Conservation (phyloP, 2,888 invertebrate genomes). For the Eurois occulta region DNA sequence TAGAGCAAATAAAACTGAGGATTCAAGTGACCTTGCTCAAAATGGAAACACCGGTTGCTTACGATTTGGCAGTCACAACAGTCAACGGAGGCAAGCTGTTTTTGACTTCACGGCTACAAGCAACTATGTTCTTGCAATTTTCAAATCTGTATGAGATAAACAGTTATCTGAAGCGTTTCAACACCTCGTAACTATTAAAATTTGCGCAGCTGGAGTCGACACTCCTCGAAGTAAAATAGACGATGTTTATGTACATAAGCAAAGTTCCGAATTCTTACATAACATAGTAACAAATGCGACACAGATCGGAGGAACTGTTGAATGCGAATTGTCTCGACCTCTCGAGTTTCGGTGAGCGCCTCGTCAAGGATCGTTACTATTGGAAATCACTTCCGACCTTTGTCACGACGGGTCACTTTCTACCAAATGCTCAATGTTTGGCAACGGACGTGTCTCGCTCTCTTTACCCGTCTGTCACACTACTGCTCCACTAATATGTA, state of each 20-base stretch:
- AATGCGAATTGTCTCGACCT: conserved; percentile 59
- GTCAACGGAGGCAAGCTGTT: not conserved
- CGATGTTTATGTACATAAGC: conserved; percentile 21
- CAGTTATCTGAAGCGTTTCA: conserved; percentile 4
- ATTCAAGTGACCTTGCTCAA: not conserved
- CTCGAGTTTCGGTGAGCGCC: conserved; percentile 68
- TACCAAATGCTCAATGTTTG: conserved; percentile 74
- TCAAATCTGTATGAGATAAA: conserved; percentile 9
- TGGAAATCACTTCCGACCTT: conserved; percentile 88
- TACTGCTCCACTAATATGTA: conserved; percentile 60
- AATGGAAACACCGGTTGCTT: not conserved
- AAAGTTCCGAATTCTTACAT: conserved; percentile 42
- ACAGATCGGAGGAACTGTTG: conserved; percentile 73
- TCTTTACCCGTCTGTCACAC: conserved; percentile 71
- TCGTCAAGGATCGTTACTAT: conserved; percentile 86
- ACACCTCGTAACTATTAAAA: conserved; percentile 17
- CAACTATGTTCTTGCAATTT: not conserved
- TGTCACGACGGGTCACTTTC: conserved; percentile 86
- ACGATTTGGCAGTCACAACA: conserved; percentile 1
- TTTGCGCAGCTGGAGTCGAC: conserved; percentile 24
- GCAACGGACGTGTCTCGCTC: conserved; percentile 79
- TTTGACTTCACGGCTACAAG: not conserved
- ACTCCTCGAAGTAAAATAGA: conserved; percentile 18
- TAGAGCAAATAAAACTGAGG: not conserved
- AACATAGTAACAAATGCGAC: conserved; percentile 49